A percentile compares a stretch with the other conserved stretches of the same genome.
Conservation (phyloP, 2,888 invertebrate species). For the Oscheius sp. region DNA sequence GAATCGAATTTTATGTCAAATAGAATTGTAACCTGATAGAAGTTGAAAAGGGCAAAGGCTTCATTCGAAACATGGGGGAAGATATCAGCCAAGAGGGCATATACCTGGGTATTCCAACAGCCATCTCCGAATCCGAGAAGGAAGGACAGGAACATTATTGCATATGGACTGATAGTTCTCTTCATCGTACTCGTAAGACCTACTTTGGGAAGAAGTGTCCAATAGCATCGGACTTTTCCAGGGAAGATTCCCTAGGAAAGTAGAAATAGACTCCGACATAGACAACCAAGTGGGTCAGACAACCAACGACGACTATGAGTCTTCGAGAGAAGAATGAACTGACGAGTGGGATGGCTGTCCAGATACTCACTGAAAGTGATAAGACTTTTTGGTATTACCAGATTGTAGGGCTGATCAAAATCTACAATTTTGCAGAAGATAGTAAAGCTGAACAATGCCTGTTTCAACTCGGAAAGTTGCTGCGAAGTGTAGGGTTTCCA, state of each 20-base stretch:
- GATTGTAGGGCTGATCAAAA: too few relatives aligned
- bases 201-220: conserved; percentile 73
- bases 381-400: background rate
- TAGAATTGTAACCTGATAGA: conserved; percentile 81
- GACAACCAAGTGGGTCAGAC: conserved; percentile 74
- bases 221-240: conserved; percentile 78
- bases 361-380: conserved; percentile 3
- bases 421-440: too few relatives aligned
- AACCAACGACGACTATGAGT: conserved; percentile 87
- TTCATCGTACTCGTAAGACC: background rate
- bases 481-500: too few relatives aligned
- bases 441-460: too few relatives aligned
- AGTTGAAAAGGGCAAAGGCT: conserved; percentile 97
- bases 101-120: conserved; percentile 89
- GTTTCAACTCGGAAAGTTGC: too few relatives aligned
- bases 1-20: background rate
- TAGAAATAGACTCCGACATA: conserved; percentile 57
- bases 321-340: conserved; percentile 78
- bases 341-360: background rate
- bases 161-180: background rate
- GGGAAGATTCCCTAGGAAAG: conserved; percentile 79
- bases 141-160: conserved; percentile 85
- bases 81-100: conserved; percentile 88
- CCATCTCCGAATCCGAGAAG: conserved; percentile 94
- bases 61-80: conserved; percentile 87